Percentiles rank a stretch among this genome's conserved stretches.
These are phyloP conservation scores for Chrysolina americana DNA, from an alignment of 2,888 invertebrate genomes.

Conservation along the genomic window DNA sequence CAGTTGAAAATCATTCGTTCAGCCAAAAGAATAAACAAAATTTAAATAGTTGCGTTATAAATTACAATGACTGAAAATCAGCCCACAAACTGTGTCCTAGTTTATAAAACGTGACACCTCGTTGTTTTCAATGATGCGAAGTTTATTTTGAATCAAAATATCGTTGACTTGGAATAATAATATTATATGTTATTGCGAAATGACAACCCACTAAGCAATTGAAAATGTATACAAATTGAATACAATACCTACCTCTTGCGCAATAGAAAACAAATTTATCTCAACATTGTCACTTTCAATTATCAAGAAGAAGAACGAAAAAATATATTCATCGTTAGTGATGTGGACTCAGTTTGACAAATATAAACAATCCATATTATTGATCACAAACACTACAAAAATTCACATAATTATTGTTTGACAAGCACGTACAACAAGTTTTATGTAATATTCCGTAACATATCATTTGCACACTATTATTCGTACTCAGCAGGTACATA, in stretches of 20 bases:
- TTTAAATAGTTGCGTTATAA: too few relatives aligned
- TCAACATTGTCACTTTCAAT: neutral
- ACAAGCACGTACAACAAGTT: too few relatives aligned
- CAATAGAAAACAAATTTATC: constrained; percentile 23
- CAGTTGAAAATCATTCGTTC: too few relatives aligned
- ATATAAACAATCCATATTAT: too few relatives aligned
- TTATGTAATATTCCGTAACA: too few relatives aligned
- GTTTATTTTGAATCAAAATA: constrained; percentile 5
- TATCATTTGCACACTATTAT: too few relatives aligned
- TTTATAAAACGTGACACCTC: constrained; percentile 5
- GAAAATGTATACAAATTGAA: constrained; percentile 17
- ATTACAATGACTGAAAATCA: constrained; percentile 4
- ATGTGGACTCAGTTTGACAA: too few relatives aligned
- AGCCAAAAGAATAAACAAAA: too few relatives aligned
- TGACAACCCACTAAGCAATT: constrained; percentile 22
- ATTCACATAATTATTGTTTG: too few relatives aligned
- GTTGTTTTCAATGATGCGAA: neutral
- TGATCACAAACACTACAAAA: too few relatives aligned
- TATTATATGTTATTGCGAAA: constrained; percentile 22
- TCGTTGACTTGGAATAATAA: constrained; percentile 24
- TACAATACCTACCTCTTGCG: constrained; percentile 10
- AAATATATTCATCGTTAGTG: neutral
- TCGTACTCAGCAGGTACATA: too few relatives aligned
- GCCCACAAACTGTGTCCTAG: constrained; percentile 8
- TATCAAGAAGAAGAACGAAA: constrained; percentile 2